Percentiles rank a stretch among this genome's conserved stretches.
Evolutionary conservation across 2,797 vertebrate species (phyloP).

Genomic region (Hozukius guyotensis): DNA sequence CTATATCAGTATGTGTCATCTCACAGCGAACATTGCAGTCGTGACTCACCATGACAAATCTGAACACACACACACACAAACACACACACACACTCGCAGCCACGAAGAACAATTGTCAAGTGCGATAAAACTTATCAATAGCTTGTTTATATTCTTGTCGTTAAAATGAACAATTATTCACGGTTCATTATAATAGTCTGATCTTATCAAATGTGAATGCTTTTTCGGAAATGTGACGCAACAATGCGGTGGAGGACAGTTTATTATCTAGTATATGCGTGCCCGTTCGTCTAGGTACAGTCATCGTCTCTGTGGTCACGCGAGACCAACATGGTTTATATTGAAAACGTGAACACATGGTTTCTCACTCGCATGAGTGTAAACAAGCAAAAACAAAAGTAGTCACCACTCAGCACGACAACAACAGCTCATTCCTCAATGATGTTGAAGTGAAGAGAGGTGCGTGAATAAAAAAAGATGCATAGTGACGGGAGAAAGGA

Average conservation of each 20-base stretch:
- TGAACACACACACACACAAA: background rate
- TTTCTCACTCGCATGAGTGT: constrained; percentile 10
- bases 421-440: constrained; percentile 9
- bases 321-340: constrained; percentile 10
- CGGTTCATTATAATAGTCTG: background rate
- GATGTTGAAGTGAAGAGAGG: background rate
- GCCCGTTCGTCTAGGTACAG: background rate
- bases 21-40: constrained; percentile 33
- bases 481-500: constrained; percentile 6
- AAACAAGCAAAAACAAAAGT: constrained; percentile 48
- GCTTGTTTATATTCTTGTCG: constrained; percentile 11
- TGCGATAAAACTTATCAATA: constrained; percentile 17
- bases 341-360: constrained; percentile 20
- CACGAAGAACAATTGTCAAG: constrained; percentile 31
- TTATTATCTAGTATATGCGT: background rate
- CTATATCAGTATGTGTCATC: constrained; percentile 67
- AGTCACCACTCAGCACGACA: background rate
- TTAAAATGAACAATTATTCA: constrained; percentile 2
- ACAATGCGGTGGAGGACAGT: background rate
- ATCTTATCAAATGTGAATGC: background rate
- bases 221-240: background rate
- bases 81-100: background rate
- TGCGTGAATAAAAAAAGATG: background rate
- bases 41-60: constrained; percentile 60
- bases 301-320: background rate